Base-by-base conservation (phyloP, 2,113 vertebrate species). In the Zapornia atra region DNA sequence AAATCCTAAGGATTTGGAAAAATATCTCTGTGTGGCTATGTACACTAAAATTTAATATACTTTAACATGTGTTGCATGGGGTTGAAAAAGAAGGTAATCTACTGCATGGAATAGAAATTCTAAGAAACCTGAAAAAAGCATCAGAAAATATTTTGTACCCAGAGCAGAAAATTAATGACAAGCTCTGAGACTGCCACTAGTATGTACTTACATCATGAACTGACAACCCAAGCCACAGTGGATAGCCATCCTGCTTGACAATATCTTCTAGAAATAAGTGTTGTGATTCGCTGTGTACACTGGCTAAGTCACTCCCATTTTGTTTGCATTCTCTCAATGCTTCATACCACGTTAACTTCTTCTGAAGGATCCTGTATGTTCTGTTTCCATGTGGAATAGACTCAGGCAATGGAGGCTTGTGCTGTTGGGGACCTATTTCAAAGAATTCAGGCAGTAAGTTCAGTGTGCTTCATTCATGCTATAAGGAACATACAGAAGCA, bases 141-240 rank as follows among this genome's bases (percentile, higher is more conserved):
- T 38, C 5, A 71, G 54, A 69, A 90, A 59, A 10, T 34, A 85
- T 68, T 86, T 72, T 0, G 0, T 31, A 42, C 56, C 36, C 28
- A n/a, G 9, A 38, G 36, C 65, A 86, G 68, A 90, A 71, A 64
- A 38, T 15, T 50, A 79, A 44, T 82, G 48, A 60, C 40, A 75
- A 59, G 34, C 53, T 75, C 46, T 79, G 65, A 46, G 44, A 46
- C 44, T 46, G 44, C 44, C 44, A 66, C 68, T 15, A 80, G 31
- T 13, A 60, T 16, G 77, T 80, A 98, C 99, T 98, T 98, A 99
- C 99, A 80, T 99, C 98, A 64, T 99, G 99, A 95, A 97, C 98
- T 31, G 99, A 99, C 15, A 99, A 97, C 31, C 99, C 99, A 81
- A 99, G 98, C 99, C 99, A 99, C 7, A 99, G 98, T 5, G 98